Conservation (phyloP, 2,888 invertebrate genomes). For the Acrobasis consociella region DNA sequence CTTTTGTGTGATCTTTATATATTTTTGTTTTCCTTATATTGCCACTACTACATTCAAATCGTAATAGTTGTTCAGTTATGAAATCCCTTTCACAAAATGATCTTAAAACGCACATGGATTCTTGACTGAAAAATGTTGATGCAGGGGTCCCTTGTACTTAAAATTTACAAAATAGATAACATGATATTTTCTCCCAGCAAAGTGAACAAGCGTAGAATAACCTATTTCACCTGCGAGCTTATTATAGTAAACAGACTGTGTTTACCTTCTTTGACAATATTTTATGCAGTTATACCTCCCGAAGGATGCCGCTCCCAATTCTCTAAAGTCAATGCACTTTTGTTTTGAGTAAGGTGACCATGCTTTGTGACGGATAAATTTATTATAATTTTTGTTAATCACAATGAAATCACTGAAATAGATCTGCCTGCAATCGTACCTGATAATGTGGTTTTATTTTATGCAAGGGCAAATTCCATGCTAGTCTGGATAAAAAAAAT, state of each 20-base stretch:
- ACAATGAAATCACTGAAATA: neutral
- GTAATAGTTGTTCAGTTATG: too few relatives aligned
- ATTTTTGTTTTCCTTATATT: too few relatives aligned
- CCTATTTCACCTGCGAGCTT: conserved; percentile 12
- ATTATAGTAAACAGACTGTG: conserved; percentile 15
- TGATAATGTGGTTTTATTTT: too few relatives aligned
- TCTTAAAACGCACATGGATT: too few relatives aligned
- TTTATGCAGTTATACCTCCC: conserved; percentile 23
- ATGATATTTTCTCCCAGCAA: neutral
- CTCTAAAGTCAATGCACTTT: conserved; percentile 23
- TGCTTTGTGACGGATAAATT: neutral
- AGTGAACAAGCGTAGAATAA: conserved; percentile 2
- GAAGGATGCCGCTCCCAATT: conserved; percentile 14
- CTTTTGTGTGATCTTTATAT: too few relatives aligned
- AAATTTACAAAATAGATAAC: neutral
- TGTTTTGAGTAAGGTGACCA: conserved; percentile 14
- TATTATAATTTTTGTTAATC: neutral
- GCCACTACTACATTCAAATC: too few relatives aligned
- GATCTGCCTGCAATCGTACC: too few relatives aligned
- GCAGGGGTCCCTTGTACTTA: too few relatives aligned
- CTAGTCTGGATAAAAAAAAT: too few relatives aligned
- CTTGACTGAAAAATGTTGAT: too few relatives aligned
- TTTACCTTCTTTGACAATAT: conserved; percentile 21
- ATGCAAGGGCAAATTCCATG: too few relatives aligned
- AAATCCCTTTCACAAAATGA: too few relatives aligned